Conservation (phyloP, 2,888 invertebrate species). For the Rambutsinella grinnellia region DNA sequence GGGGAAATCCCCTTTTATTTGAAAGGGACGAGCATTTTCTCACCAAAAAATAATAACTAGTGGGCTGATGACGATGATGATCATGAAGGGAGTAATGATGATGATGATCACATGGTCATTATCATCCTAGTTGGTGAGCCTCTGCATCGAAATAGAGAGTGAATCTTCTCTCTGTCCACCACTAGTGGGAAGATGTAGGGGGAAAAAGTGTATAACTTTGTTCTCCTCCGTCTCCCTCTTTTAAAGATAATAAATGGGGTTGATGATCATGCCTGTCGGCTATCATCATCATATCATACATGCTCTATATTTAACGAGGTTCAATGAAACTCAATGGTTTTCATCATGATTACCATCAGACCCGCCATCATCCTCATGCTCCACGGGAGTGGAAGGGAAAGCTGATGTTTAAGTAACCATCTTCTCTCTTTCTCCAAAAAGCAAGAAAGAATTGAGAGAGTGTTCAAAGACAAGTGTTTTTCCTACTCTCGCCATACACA, state of each 20-base stretch:
- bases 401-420: no score
- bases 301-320: conserved; percentile 35
- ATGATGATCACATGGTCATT: conserved; percentile 7
- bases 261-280: conserved; percentile 19
- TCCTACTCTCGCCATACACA: no score
- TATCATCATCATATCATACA: conserved; percentile 7
- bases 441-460: no score
- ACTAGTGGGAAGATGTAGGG: no score
- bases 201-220: no score
- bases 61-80: background rate
- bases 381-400: no score
- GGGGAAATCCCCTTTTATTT: no score
- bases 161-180: no score
- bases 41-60: background rate
- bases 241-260: no score
- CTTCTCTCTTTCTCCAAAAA: no score
- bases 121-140: background rate
- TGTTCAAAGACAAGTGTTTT: no score
- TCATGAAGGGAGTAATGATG: conserved; percentile 15
- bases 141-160: background rate
- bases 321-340: conserved; percentile 55
- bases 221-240: no score
- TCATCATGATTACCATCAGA: conserved; percentile 21
- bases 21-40: background rate
- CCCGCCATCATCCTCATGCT: background rate